Evolutionary conservation across 1,140 invertebrate species (phyloP).

Genomic region (Nymphalis io): DNA sequence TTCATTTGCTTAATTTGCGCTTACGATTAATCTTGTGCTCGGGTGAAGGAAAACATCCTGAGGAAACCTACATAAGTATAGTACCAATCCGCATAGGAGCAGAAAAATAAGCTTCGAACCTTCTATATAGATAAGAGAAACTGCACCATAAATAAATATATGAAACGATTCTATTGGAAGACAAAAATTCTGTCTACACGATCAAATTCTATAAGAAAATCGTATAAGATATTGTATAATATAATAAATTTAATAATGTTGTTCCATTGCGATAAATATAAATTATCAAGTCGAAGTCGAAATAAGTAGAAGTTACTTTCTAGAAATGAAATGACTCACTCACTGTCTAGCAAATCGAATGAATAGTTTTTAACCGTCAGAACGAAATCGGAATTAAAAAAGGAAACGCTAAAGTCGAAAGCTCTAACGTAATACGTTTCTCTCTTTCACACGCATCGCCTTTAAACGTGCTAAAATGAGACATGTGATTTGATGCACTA

Average conservation of each 20-base stretch:
- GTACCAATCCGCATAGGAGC: no score
- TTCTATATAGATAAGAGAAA: no score
- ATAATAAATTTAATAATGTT: not conserved
- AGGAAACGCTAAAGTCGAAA: slow-evolving; percentile 41
- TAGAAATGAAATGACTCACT: not conserved
- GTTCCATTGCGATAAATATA: not conserved
- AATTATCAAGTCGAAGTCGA: no score
- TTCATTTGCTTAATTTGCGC: no score
- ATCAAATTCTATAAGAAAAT: not conserved
- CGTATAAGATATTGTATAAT: not conserved
- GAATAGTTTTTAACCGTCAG: slow-evolving; percentile 24
- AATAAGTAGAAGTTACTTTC: not conserved
- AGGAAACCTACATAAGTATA: no score
- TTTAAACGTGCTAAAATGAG: slow-evolving; percentile 27
- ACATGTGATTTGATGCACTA: slow-evolving; percentile 39
- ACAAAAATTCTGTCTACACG: no score
- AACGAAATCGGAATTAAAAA: slow-evolving; percentile 42
- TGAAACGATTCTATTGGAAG: no score
- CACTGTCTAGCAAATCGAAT: not conserved
- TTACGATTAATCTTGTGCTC: no score
- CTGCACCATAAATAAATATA: no score
- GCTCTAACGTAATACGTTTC: slow-evolving; percentile 35
- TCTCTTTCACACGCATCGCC: slow-evolving; percentile 36
- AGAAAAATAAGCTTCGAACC: no score
- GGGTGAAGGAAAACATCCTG: no score